Evolutionary conservation across 2,888 invertebrate species (phyloP).

Genomic region (Marasmarcha lunaedactyla): DNA sequence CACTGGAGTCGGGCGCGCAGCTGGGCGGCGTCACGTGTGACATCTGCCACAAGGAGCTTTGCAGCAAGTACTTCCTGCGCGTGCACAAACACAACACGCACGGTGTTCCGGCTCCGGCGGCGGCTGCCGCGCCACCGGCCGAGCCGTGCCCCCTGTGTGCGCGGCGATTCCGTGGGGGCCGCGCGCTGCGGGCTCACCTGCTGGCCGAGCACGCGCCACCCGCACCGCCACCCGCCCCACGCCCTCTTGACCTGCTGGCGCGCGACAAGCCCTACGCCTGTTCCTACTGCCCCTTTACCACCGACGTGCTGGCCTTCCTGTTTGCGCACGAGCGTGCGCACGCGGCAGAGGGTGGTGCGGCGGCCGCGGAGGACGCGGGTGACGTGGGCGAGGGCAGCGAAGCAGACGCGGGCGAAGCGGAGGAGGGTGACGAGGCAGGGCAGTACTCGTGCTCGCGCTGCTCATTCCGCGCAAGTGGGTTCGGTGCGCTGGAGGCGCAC

Average conservation of each 20-base stretch:
- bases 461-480: slow-evolving; percentile 58
- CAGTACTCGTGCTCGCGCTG: slow-evolving; percentile 60
- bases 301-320: slow-evolving; percentile 89
- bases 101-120: slow-evolving; percentile 89
- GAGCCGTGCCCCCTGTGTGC: slow-evolving; percentile 84
- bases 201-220: slow-evolving; percentile 85
- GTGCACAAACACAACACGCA: slow-evolving; percentile 99
- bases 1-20: slow-evolving; percentile 91
- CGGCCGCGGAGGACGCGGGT: slow-evolving; percentile 19
- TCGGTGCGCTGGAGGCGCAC: slow-evolving; percentile 59
- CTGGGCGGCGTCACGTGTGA: slow-evolving; percentile 96
- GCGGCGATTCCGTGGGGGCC: slow-evolving; percentile 87
- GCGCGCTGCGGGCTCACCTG: slow-evolving; percentile 89
- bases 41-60: slow-evolving; percentile 97
- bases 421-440: slow-evolving; percentile 33
- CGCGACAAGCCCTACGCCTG: slow-evolving; percentile 86
- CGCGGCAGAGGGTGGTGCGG: slow-evolving; percentile 31
- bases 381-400: slow-evolving; percentile 18
- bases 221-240: slow-evolving; percentile 48
- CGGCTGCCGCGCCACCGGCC: slow-evolving; percentile 54
- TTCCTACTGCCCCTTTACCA: slow-evolving; percentile 90
- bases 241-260: slow-evolving; percentile 69
- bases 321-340: slow-evolving; percentile 94
- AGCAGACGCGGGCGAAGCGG: slow-evolving; percentile 26
- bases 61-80: slow-evolving; percentile 96